Evolutionary conservation across 2,888 invertebrate species (phyloP).

Genomic region (Halictus quadricinctus): DNA sequence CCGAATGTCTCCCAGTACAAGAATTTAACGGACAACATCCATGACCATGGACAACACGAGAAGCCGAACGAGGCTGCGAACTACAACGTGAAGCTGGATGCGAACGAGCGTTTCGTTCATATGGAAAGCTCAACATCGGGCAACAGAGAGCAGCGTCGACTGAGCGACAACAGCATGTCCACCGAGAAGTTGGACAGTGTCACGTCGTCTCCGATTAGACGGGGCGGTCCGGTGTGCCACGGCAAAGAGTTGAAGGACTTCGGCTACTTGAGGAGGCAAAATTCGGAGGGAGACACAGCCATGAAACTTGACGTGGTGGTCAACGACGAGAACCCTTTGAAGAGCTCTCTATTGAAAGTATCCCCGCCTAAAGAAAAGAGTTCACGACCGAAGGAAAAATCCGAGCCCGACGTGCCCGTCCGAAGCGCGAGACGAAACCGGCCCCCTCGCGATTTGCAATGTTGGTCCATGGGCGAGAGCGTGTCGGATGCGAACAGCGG

Average conservation of each 20-base stretch:
- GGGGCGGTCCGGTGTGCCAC: constrained; percentile 70
- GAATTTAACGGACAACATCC: constrained; percentile 74
- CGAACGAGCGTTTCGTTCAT: constrained; percentile 71
- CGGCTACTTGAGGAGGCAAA: constrained; percentile 76
- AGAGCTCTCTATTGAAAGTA: constrained; percentile 52
- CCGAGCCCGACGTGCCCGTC: constrained; percentile 80
- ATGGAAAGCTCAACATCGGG: constrained; percentile 66
- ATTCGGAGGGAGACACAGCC: constrained; percentile 79
- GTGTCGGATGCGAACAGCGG: constrained; percentile 70
- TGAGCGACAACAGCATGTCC: constrained; percentile 70
- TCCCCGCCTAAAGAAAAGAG: constrained; percentile 66
- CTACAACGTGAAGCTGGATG: constrained; percentile 76
- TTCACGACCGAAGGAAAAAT: constrained; percentile 71
- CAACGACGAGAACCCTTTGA: constrained; percentile 63
- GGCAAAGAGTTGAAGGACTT: constrained; percentile 73
- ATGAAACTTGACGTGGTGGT: constrained; percentile 65
- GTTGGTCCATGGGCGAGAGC: constrained; percentile 81
- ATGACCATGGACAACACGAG: constrained; percentile 75
- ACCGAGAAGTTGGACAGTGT: constrained; percentile 72
- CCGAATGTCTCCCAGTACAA: constrained; percentile 78
- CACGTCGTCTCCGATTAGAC: constrained; percentile 63
- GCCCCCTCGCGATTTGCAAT: constrained; percentile 79
- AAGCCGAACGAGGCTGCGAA: constrained; percentile 78
- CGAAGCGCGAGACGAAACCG: constrained; percentile 80
- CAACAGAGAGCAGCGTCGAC: constrained; percentile 73